These are phyloP conservation scores for Cheilosia scutellata DNA, from an alignment of 2,888 invertebrate genomes.

Conservation along the genomic window DNA sequence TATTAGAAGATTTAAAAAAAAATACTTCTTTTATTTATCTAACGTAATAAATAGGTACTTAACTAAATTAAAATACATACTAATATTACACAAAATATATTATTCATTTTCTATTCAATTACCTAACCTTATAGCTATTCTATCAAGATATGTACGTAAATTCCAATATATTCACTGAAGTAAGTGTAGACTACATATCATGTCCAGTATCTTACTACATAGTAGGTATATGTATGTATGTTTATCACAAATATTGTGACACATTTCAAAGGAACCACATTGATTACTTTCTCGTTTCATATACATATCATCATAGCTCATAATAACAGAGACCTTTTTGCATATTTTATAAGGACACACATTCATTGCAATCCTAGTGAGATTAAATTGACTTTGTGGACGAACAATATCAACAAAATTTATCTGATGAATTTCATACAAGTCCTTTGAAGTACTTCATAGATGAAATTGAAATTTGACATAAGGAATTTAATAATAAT, in stretches of 20 bases:
- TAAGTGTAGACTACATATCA: neutral
- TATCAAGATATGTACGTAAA: neutral
- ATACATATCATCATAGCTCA: neutral
- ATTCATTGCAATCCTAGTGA: neutral
- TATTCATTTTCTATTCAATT: neutral
- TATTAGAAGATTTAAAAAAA: neutral
- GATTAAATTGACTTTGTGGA: neutral
- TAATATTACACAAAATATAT: neutral
- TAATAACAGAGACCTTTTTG: neutral
- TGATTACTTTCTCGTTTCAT: neutral
- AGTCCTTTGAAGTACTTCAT: neutral
- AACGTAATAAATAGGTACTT: neutral
- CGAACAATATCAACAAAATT: neutral
- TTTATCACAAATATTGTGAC: neutral
- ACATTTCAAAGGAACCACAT: neutral
- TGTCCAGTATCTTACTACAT: too few species aligned
- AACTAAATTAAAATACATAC: neutral
- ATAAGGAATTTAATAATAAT: neutral
- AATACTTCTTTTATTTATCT: neutral
- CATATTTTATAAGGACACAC: neutral
- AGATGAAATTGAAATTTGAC: neutral
- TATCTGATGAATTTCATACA: neutral
- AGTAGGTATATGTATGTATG: neutral
- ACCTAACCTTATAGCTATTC: too few species aligned
- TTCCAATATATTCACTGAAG: neutral